Percentiles rank a stretch among this genome's conserved stretches.
Conservation (phyloP, 2,888 invertebrate genomes). For the Nomada fabriciana region DNA sequence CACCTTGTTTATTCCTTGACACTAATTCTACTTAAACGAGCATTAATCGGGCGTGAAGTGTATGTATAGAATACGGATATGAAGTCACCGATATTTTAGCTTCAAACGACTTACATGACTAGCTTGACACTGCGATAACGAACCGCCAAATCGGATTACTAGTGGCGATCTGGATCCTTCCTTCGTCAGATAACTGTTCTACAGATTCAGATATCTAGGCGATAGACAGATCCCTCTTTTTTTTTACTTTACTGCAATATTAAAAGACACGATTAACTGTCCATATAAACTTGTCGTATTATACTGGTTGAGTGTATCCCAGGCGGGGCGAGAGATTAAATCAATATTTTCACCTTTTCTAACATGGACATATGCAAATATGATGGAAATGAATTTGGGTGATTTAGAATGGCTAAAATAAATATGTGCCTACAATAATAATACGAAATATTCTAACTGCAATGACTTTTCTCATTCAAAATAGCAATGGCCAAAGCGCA, state of each 20-base stretch:
- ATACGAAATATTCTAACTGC: too few relatives aligned
- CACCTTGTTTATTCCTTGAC: too few relatives aligned
- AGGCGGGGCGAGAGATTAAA: not conserved
- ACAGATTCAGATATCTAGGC: not conserved
- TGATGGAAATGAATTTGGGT: too few relatives aligned
- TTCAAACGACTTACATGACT: not conserved
- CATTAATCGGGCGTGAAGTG: not conserved
- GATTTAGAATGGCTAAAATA: too few relatives aligned
- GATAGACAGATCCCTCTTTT: not conserved
- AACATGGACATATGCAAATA: too few relatives aligned
- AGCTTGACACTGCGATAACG: not conserved
- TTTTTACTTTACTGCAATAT: not conserved
- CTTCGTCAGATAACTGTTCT: constrained; percentile 6
- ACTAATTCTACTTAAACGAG: too few relatives aligned
- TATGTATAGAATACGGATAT: not conserved
- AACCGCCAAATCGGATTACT: constrained; percentile 22
- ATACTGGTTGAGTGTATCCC: not conserved
- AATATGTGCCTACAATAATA: too few relatives aligned
- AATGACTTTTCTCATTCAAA: too few relatives aligned
- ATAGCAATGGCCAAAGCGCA: too few relatives aligned
- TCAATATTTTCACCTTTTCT: not conserved
- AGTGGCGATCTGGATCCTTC: not conserved
- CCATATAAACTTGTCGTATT: not conserved
- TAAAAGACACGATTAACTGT: not conserved
- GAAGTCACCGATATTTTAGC: not conserved